Evolutionary conservation across 1,140 invertebrate species (phyloP).

Genomic region (Trissolcus basalis): DNA sequence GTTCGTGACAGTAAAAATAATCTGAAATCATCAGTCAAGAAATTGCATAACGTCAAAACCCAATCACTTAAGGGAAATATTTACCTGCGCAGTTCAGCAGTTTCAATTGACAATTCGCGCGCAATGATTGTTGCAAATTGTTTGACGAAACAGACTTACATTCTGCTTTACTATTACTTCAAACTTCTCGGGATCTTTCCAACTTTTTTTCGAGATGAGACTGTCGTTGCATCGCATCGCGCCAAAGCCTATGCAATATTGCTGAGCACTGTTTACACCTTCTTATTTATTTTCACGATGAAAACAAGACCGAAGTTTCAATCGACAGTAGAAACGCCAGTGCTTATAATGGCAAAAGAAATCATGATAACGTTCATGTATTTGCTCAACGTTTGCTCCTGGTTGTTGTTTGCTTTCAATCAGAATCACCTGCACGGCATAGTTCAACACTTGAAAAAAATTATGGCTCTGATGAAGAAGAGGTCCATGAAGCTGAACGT

Average conservation of each 20-base stretch:
- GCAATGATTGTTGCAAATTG: neutral
- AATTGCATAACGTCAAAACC: too few relatives aligned
- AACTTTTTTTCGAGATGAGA: neutral
- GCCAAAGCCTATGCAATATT: slow-evolving; percentile 8
- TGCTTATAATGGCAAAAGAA: slow-evolving; percentile 30
- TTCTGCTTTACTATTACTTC: slow-evolving; percentile 17
- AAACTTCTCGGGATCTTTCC: slow-evolving; percentile 25
- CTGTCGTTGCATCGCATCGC: slow-evolving; percentile 4
- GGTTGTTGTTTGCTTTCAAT: slow-evolving; percentile 38
- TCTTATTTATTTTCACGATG: slow-evolving; percentile 14
- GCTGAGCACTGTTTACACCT: slow-evolving; percentile 12
- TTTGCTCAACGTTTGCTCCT: slow-evolving; percentile 29
- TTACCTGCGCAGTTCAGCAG: too few relatives aligned
- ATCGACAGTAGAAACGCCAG: slow-evolving; percentile 5
- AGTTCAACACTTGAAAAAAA: slow-evolving; percentile 23
- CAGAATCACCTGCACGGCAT: slow-evolving; percentile 23
- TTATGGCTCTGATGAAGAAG: slow-evolving; percentile 7
- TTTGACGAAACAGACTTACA: slow-evolving; percentile 1
- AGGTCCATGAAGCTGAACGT: neutral
- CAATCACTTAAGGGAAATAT: too few relatives aligned
- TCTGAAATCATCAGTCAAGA: too few relatives aligned
- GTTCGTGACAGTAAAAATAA: too few relatives aligned
- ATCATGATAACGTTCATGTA: slow-evolving; percentile 26
- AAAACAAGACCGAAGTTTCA: slow-evolving; percentile 13
- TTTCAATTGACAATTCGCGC: too few relatives aligned